A percentile compares a stretch with the other conserved stretches of the same genome.
phyloP scores from a whole-genome alignment of 2,797 vertebrate species.

The Sparus aurata region DNA sequence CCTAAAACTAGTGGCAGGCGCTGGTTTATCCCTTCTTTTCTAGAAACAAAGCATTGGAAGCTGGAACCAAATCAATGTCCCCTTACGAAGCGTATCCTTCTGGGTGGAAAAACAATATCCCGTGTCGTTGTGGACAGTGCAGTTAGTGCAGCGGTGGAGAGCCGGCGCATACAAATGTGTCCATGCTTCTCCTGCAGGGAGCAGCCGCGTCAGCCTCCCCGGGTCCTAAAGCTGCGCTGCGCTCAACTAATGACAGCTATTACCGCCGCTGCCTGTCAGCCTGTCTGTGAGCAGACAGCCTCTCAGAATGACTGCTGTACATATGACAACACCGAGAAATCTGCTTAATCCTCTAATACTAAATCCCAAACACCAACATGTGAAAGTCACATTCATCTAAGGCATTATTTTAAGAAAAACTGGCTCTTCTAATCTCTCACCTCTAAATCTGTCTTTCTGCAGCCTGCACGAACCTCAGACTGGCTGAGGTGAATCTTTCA shows the following conservation, averaged over 20 bases:
- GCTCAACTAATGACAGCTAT: constrained; percentile 45
- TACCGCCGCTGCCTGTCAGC: constrained; percentile 26
- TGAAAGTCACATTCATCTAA: not conserved
- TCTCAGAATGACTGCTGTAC: not conserved
- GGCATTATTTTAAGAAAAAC: not conserved
- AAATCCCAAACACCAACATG: not conserved
- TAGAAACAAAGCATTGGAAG: constrained; percentile 32
- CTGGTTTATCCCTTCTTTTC: constrained; percentile 56
- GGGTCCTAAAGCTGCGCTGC: constrained; percentile 91
- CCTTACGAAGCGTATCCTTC: constrained; percentile 78
- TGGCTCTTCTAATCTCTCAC: not conserved
- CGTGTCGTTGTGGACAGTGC: constrained; percentile 82
- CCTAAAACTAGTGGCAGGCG: constrained; percentile 42
- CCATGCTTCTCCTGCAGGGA: constrained; percentile 77
- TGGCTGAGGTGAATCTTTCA: not conserved
- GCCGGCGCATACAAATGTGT: constrained; percentile 87
- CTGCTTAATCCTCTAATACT: not conserved
- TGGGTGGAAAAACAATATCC: constrained; percentile 80
- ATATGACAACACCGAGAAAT: not conserved
- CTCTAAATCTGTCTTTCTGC: not conserved
- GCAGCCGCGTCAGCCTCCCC: constrained; percentile 77
- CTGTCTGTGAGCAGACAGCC: constrained; percentile 17
- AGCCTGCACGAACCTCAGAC: too few relatives aligned
- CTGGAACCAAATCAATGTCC: constrained; percentile 50
- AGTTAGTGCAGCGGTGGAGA: constrained; percentile 85